Base-by-base conservation (phyloP, 2,888 invertebrate species). In the Coelogynopora nodosa region DNA sequence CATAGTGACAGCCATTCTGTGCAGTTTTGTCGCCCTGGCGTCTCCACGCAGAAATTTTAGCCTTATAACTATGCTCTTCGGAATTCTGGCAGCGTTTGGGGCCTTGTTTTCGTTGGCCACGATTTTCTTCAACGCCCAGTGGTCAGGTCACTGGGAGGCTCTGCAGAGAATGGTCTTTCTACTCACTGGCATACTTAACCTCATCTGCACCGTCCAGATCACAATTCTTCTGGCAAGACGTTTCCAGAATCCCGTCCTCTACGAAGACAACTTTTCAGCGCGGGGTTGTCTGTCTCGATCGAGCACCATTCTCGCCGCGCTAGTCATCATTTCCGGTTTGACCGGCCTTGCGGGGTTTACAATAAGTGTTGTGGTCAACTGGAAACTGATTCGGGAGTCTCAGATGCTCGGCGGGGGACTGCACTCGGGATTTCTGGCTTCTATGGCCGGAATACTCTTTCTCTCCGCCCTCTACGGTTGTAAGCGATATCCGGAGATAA, bases 391-490 rank as follows among this genome's bases (percentile, higher is more conserved):
- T 67, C 67, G 67, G n/a, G 74, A 74, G 74, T 23, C 23, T 5
- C 74, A 74, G 23, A 85, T 85, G 67, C 85, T 85, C 28, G 85
- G 85, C 1, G 85, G 85, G 2, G 85, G 85, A 30, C 29, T 67
- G 0, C 85, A 85, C 30, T 85, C 85, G 18, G 85, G 85, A 10
- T 67, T 85, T 67, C 49, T 85, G 28, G 85, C 67, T 18, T 74
- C 26, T 13, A 29, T 85, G 30, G 67, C 85, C 28, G 74, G 67
- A 18, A 67, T 67, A 67, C 67, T 85, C 1, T 85, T 85, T 23
- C 28, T 85, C 1, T 30, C 67, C 23, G 85, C 85, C 23, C 67
- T 85, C n/a, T 85, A 67, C 49, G 74, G 67, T 23, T 67, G 74
- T 23, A 85, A 74, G 26, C 30, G 67, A 2, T 85, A 67, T n/a